phyloP scores from a whole-genome alignment of 2,113 vertebrate species.

The Megalops atlanticus region DNA sequence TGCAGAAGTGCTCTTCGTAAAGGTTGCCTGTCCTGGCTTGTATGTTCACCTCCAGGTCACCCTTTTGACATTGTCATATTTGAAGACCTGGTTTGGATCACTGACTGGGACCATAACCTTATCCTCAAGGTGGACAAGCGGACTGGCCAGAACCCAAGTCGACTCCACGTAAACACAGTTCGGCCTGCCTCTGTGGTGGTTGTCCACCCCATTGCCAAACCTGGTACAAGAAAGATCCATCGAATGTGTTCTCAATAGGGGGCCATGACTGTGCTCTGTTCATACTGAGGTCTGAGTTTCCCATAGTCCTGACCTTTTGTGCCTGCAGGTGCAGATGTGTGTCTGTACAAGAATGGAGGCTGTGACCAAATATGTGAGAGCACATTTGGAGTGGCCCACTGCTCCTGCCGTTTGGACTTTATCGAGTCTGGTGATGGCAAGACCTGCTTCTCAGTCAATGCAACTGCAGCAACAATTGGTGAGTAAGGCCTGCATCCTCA shows the following conservation, averaged over 20 bases:
- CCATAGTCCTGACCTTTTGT: background rate
- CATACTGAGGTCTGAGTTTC: background rate
- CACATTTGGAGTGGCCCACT: constrained; percentile 66
- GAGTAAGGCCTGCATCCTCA: background rate
- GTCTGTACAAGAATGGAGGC: constrained; percentile 78
- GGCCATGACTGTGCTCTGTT: too few species aligned
- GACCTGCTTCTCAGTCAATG: constrained; percentile 55
- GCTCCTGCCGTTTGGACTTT: constrained; percentile 71
- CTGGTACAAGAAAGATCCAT: constrained; percentile 71
- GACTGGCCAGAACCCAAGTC: constrained; percentile 73
- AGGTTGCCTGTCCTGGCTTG: background rate
- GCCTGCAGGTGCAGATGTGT: constrained; percentile 73
- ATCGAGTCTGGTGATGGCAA: constrained; percentile 63
- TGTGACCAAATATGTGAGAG: constrained; percentile 82
- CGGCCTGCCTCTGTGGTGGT: constrained; percentile 84
- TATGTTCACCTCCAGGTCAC: constrained; percentile 65
- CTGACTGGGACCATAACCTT: constrained; percentile 76
- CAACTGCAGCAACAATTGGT: constrained; percentile 56
- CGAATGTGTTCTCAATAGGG: too few species aligned
- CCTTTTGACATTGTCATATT: constrained; percentile 85
- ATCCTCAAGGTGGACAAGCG: constrained; percentile 82
- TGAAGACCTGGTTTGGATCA: constrained; percentile 86
- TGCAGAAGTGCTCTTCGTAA: too few species aligned
- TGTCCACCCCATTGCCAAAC: constrained; percentile 87
- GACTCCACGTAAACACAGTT: constrained; percentile 76